Evolutionary conservation across 2,797 vertebrate genomes (phyloP).

Genomic region (Tenualosa ilisha): DNA sequence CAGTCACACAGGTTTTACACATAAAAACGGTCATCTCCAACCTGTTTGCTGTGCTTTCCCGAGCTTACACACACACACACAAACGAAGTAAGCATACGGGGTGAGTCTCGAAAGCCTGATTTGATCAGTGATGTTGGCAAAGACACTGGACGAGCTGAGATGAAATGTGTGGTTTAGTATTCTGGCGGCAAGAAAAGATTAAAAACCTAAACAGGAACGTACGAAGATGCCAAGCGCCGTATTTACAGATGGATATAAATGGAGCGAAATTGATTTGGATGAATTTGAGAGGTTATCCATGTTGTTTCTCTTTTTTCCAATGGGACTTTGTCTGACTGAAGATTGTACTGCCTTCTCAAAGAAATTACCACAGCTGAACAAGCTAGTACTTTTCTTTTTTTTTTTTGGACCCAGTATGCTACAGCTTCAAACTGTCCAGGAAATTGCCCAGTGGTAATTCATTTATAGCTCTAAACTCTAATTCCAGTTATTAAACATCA

Average conservation of each 20-base stretch:
- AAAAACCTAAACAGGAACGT: slow-evolving; percentile 48
- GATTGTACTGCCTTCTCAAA: neutral
- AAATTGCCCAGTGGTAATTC: neutral
- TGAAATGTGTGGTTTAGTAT: slow-evolving; percentile 64
- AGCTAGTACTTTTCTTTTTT: neutral
- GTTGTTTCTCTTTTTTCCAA: slow-evolving; percentile 4
- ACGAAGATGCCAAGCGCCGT: slow-evolving; percentile 43
- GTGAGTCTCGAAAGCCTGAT: slow-evolving; percentile 59
- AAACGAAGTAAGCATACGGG: neutral
- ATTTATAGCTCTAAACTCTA: neutral
- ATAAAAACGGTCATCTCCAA: slow-evolving; percentile 69
- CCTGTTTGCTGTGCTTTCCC: slow-evolving; percentile 55
- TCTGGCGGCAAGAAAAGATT: slow-evolving; percentile 33
- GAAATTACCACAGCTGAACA: neutral
- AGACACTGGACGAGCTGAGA: slow-evolving; percentile 61
- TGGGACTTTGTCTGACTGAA: neutral
- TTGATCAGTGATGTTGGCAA: slow-evolving; percentile 61
- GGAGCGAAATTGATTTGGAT: slow-evolving; percentile 54
- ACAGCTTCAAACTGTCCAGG: neutral
- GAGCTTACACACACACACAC: neutral
- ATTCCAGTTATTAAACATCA: neutral
- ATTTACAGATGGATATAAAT: slow-evolving; percentile 51
- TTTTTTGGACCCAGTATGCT: neutral
- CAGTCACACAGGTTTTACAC: slow-evolving; percentile 66
- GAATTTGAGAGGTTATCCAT: slow-evolving; percentile 26